Base-by-base conservation (phyloP, 1,140 invertebrate species). In the Phymorhynchus buccinoides region DNA sequence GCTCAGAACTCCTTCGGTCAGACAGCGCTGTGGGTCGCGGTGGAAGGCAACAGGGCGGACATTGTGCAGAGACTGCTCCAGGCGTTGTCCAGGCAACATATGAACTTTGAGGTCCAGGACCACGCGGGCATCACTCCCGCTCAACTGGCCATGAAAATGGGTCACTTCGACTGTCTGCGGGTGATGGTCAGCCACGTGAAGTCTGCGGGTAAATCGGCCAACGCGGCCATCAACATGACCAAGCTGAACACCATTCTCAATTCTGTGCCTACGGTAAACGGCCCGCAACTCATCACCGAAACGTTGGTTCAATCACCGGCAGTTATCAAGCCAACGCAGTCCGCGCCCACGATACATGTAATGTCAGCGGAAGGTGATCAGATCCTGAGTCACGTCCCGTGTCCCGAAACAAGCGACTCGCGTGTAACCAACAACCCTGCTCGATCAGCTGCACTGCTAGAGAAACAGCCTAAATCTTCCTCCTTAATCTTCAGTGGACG, bases 1-100 rank as follows among this genome's bases (percentile, higher is more conserved):
- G 32, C 41, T 22, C 41, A 22, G 41, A 56, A 79, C 77, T 44
- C 27, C 27, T 7, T 7, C 1, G 77, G 77, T 3, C 77, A 56
- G 42, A 79, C 77, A 41, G 77, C 42, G 4, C n/a, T 79, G 77
- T 79, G 77, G 77, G 35, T 22, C 3, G 42, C 77, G 0, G 77
- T 56, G 41, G 42, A 79, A 2, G 42, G 1, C 0, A 44, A 35
- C 42, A 79, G 32, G 42, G 77, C 27, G 39, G 77, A 56, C 7
- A 18, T 52, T n/a, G 77, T 79, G 77, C 41, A 35, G 77, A 22
- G 32, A 30, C 77, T 79, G 41, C 4, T 52, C 22, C 12, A 52
- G 27, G 44, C 12, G 77, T 12, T 79, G n/a, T 52, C 77, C 12
- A 48, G 35, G n/a, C 41, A 79, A 4, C 27, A 30, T 27, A 18